Conservation (phyloP, 2,797 vertebrate species). For the Poeciliopsis presidionis region DNA sequence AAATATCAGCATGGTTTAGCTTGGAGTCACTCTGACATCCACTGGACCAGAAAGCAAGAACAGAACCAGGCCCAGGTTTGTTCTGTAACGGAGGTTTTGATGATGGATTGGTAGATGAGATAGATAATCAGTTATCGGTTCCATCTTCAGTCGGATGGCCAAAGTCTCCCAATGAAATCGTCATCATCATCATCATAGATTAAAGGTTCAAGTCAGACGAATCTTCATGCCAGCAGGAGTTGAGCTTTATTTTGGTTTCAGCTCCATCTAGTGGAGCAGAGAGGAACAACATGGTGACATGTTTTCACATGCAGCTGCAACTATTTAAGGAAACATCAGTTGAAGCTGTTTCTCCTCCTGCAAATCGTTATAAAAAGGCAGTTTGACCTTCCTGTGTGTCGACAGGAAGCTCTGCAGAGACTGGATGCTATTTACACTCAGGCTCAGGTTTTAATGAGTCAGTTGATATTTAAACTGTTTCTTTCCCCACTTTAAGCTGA, state of each 20-base stretch:
- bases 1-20: not conserved
- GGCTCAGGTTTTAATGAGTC: not conserved
- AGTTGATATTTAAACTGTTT: conserved; percentile 2
- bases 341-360: not conserved
- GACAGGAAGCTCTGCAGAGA: not conserved
- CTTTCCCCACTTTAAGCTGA: not conserved
- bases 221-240: no score
- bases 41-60: not conserved
- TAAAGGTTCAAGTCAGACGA: not conserved
- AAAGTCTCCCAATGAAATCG: not conserved
- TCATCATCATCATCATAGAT: no score
- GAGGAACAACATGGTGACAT: not conserved
- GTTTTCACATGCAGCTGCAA: not conserved
- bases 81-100: not conserved
- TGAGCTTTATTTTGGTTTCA: not conserved
- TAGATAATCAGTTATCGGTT: not conserved
- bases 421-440: not conserved
- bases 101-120: no score
- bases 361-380: not conserved
- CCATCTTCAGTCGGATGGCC: not conserved
- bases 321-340: not conserved
- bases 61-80: not conserved
- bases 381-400: not conserved
- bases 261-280: not conserved
- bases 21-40: not conserved